Evolutionary conservation across 2,888 invertebrate species (phyloP), one percentile per base, ranked within the genome.

Genomic region (Drosophila subsilvestris): DNA sequence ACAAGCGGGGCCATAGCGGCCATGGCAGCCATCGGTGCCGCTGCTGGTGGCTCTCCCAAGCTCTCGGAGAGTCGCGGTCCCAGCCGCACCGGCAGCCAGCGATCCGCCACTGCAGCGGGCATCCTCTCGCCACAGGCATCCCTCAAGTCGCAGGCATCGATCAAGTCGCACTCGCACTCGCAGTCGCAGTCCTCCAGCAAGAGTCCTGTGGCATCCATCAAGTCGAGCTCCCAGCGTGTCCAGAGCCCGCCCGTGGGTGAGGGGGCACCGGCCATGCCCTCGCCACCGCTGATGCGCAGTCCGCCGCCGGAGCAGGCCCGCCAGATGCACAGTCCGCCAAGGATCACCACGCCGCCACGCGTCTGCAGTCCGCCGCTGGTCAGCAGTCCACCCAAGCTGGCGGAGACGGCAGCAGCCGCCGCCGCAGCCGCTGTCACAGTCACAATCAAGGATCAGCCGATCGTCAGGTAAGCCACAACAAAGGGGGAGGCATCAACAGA

Each of bases 251-350:
- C 83, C 2, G 80, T 81, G 18, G 90, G 90, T 3, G 90, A 90
- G 29, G 75, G 90, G 20, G 88, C 90, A 9, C 90, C 90, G 59
- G 75, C 74, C 1, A 90, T 90, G 90, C 90, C 90, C 32, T 90
- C 90, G 53, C 90, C 90, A 0, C 90, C 90, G 1, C 43, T 75
- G 27, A 85, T 86, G 80, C 89, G 90, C 65, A 90, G 89, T 51
- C 82, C 89, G n/a, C 90, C 90, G 5, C 75, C 80, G 3, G 74
- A 82, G 27, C 42, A 81, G 20, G 65, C 86, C 5, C 80, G 73
- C 8, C 79, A 83, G 48, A 90, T 90, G 89, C 89, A 90, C 62
- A 90, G 90, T 65, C 90, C 90, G 43, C 90, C 90, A 7, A 77
- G 79, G 49, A 84, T 90, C 8, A 89, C 89, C 1, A 90, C 89